Evolutionary conservation across 64 coral and sea anemone genomes (phyloP).

Genomic region (Pachyseris speciosa): DNA sequence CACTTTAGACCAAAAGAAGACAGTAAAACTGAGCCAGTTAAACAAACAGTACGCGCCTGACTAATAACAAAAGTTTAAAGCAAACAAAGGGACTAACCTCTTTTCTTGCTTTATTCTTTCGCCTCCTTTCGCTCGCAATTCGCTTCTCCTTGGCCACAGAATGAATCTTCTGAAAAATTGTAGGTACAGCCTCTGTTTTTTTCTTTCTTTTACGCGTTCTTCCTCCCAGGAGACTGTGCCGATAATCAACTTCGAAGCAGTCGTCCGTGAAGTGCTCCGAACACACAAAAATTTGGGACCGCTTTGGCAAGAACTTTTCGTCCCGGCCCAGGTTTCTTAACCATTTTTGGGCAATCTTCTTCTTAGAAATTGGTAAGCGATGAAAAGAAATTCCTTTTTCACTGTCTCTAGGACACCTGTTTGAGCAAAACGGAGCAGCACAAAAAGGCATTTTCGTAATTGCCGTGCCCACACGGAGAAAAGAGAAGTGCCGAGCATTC

Average conservation of each 20-base stretch:
- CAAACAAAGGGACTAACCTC: background rate
- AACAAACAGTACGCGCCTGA: too few relatives aligned
- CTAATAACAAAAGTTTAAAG: too few relatives aligned
- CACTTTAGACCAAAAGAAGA: too few relatives aligned
- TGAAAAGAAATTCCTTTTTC: background rate
- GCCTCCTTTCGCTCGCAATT: background rate
- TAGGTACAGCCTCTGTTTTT: too few relatives aligned
- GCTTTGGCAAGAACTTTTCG: too few relatives aligned
- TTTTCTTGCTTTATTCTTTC: background rate
- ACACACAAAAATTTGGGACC: background rate
- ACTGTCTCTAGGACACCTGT: background rate
- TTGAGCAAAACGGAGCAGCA: background rate
- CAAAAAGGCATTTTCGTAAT: slow-evolving; percentile 16
- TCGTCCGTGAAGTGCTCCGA: background rate
- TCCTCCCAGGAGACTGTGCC: background rate
- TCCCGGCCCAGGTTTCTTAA: background rate
- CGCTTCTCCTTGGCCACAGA: background rate
- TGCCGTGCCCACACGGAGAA: too few relatives aligned
- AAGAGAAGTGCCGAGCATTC: too few relatives aligned
- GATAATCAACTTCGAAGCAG: background rate
- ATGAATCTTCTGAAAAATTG: too few relatives aligned
- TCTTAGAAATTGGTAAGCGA: background rate
- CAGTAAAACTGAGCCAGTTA: background rate
- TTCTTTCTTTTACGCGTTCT: background rate
- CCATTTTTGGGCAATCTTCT: background rate